Percentiles rank a stretch among this genome's conserved stretches.
These are phyloP conservation scores for Chrysolina americana DNA, from an alignment of 2,888 invertebrate genomes.

Conservation along the genomic window DNA sequence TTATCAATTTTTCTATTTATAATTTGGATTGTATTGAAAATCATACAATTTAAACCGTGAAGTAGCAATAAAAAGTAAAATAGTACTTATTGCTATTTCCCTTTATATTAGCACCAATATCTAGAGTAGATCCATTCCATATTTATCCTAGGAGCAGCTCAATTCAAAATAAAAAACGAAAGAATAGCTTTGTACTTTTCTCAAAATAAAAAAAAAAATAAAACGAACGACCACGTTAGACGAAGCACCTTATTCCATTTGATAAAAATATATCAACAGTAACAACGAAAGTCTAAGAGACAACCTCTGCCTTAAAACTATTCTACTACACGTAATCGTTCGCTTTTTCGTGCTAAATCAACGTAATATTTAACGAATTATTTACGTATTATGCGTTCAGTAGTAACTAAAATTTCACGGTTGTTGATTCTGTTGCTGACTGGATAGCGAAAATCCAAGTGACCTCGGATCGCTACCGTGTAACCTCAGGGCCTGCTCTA, in stretches of 20 bases:
- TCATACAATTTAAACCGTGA: too few relatives aligned
- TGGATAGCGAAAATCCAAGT: slow-evolving; percentile 80
- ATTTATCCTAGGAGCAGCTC: slow-evolving; percentile 21
- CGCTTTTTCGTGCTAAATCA: slow-evolving; percentile 25
- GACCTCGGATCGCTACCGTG: slow-evolving; percentile 85
- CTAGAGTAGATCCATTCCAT: slow-evolving; percentile 10
- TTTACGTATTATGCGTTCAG: slow-evolving; percentile 73
- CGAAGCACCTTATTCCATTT: slow-evolving; percentile 39
- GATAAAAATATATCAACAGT: slow-evolving; percentile 30
- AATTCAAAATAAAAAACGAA: slow-evolving; percentile 39
- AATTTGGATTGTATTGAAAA: too few relatives aligned
- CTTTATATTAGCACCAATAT: neutral
- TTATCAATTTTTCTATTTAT: too few relatives aligned
- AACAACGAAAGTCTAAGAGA: slow-evolving; percentile 12
- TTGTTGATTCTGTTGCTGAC: slow-evolving; percentile 71
- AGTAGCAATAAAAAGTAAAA: too few relatives aligned
- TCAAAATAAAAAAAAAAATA: slow-evolving; percentile 40
- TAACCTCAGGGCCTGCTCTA: slow-evolving; percentile 87
- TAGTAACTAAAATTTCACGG: slow-evolving; percentile 88
- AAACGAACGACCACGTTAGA: slow-evolving; percentile 42
- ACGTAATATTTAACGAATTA: slow-evolving; percentile 31
- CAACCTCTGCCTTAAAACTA: slow-evolving; percentile 26
- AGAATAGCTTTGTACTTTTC: slow-evolving; percentile 50
- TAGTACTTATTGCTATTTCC: neutral
- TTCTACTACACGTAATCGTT: slow-evolving; percentile 27